These are phyloP conservation scores for Hyperoplus immaculatus DNA, from an alignment of 2,797 vertebrate genomes.

Conservation along the genomic window DNA sequence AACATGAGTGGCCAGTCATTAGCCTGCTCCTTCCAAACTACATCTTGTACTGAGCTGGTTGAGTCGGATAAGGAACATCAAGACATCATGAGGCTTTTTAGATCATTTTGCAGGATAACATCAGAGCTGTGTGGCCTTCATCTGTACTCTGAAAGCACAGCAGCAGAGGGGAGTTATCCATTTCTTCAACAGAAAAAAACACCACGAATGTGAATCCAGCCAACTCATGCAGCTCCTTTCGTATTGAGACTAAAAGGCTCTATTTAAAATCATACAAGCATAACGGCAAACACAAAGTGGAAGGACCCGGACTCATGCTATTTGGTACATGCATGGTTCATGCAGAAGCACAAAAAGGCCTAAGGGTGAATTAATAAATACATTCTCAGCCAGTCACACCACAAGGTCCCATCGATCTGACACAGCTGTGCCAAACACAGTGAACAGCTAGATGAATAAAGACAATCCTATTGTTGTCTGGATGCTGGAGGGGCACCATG, in stretches of 20 bases:
- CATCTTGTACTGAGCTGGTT: constrained; percentile 1
- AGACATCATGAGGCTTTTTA: constrained; percentile 50
- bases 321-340: background rate
- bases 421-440: background rate
- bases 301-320: background rate
- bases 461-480: background rate
- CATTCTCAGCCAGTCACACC: background rate
- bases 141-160: constrained; percentile 28
- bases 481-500: too few species aligned
- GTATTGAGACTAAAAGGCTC: background rate
- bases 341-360: background rate
- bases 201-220: constrained; percentile 1
- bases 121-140: constrained; percentile 24
- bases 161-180: constrained; percentile 26
- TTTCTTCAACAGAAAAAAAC: constrained; percentile 16
- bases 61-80: constrained; percentile 18
- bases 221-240: constrained; percentile 4
- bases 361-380: background rate
- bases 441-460: background rate
- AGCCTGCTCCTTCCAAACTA: background rate
- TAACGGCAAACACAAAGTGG: too few species aligned
- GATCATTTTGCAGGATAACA: constrained; percentile 40
- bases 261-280: background rate
- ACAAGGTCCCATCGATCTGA: background rate
- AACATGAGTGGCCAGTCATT: background rate